Base-by-base conservation (phyloP, 2,888 invertebrate genomes). In the Drosophila rubida region DNA sequence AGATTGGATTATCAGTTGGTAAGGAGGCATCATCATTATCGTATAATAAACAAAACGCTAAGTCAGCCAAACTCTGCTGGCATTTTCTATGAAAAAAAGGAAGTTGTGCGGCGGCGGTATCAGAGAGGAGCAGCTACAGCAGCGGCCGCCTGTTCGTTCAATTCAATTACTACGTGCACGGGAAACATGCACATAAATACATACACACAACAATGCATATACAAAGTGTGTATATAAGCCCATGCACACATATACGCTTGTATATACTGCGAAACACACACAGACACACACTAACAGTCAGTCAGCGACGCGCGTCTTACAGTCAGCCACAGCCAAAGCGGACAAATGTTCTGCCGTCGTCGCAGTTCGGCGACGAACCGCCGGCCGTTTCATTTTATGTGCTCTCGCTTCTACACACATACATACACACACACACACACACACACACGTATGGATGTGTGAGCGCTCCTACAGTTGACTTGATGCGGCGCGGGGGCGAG, bases 1-100 rank as follows among this genome's bases (percentile, higher is more conserved):
- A 92, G 77, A 89, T 91, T 78, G 91, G 91, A 58, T 73, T 92
- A 69, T 91, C 91, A 65, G 90, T 92, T 66, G 91, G 91, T 91
- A 91, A 80, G 90, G 83, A 80, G 90, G 83, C 69, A 57, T 14
- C 6, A 14, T 6, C 13, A 50, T 44, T 22, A 39, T 1, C 19
- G 19, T 19, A 19, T 5, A 8, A 14, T 35, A 16, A 55, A 63
- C 25, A 57, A 25, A 61, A 57, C 19, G 42, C 25, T 46, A 8
- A 37, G 22, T 53, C 25, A 37, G 32, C 27, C 9, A 27, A 8
- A 27, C 27, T 27, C 37, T 35, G n/a, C 42, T 41, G 22, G 42
- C 23, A 57, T 45, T 49, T 30, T 30, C 66, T 62, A 77, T 54
- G 53, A 55, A 68, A 32, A 32, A 74, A 78, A 78, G 71, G 77